A percentile compares a stretch with the other conserved stretches of the same genome.
These are phyloP conservation scores for Microchrysa polita DNA, from an alignment of 2,888 invertebrate genomes.

Conservation along the genomic window DNA sequence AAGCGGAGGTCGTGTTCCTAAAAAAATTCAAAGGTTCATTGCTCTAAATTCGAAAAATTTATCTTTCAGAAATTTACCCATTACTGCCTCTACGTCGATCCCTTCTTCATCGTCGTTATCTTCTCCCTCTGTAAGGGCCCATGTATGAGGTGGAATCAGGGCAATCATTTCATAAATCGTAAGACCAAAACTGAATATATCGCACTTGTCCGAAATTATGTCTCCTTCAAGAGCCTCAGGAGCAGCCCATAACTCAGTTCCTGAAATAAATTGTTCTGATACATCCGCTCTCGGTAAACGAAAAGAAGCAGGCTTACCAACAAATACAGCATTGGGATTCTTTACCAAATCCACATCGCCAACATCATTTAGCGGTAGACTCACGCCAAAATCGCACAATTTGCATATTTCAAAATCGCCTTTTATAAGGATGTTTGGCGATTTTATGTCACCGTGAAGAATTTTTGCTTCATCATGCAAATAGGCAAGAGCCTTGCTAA, in stretches of 20 bases:
- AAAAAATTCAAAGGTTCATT: slow-evolving; percentile 50
- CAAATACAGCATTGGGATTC: slow-evolving; percentile 69
- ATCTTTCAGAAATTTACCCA: not conserved
- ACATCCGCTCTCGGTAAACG: not conserved
- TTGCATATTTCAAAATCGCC: slow-evolving; percentile 79
- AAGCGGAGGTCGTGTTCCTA: slow-evolving; percentile 77
- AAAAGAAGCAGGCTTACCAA: slow-evolving; percentile 63
- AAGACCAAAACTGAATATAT: slow-evolving; percentile 83
- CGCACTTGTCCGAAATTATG: slow-evolving; percentile 75
- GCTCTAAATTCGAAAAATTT: not conserved
- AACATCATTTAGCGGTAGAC: slow-evolving; percentile 73
- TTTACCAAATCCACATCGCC: slow-evolving; percentile 69
- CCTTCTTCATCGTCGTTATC: slow-evolving; percentile 55
- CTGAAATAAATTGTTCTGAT: slow-evolving; percentile 57
- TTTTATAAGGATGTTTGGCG: slow-evolving; percentile 81
- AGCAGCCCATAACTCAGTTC: slow-evolving; percentile 82
- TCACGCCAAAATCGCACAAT: slow-evolving; percentile 87
- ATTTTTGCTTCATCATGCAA: slow-evolving; percentile 76
- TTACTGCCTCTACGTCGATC: slow-evolving; percentile 51
- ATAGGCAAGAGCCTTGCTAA: slow-evolving; percentile 78
- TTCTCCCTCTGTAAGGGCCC: slow-evolving; percentile 54
- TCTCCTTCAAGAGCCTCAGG: slow-evolving; percentile 77
- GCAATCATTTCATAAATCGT: slow-evolving; percentile 85
- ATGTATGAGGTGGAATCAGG: slow-evolving; percentile 73
- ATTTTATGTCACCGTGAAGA: slow-evolving; percentile 86